Percentiles rank a stretch among this genome's conserved stretches.
Conservation (phyloP, 2,888 invertebrate species). For the Acanthopleura granulata region DNA sequence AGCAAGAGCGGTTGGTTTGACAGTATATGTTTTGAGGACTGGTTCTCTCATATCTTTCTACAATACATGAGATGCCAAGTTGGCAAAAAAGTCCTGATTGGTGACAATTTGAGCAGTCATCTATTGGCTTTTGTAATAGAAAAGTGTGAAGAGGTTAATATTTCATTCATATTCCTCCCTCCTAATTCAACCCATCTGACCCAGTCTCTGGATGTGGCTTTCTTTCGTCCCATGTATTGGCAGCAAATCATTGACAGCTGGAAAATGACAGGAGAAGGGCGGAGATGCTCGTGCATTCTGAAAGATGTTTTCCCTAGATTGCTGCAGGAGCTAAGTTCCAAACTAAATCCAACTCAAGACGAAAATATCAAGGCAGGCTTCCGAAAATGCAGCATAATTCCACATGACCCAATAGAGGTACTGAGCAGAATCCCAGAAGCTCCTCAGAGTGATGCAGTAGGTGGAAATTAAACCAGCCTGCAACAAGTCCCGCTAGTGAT, state of each 20-base stretch:
- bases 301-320: conserved; percentile 18
- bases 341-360: background rate
- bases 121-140: conserved; percentile 47
- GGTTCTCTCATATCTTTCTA: conserved; percentile 44
- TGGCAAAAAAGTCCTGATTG: conserved; percentile 62
- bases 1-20: conserved; percentile 64
- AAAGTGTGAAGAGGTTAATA: conserved; percentile 59
- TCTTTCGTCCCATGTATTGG: conserved; percentile 29
- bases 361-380: conserved; percentile 9
- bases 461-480: background rate
- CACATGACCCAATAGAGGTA: background rate
- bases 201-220: conserved; percentile 33
- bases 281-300: background rate
- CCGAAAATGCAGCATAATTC: conserved; percentile 2
- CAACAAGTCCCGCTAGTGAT: background rate
- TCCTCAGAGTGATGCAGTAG: background rate
- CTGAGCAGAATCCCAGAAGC: background rate
- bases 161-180: conserved; percentile 50
- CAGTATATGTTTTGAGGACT: conserved; percentile 50
- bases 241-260: too few relatives aligned
- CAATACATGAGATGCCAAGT: conserved; percentile 42
- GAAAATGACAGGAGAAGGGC: conserved; percentile 10
- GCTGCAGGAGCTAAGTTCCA: background rate
- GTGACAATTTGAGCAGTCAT: conserved; percentile 61
- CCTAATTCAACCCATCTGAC: conserved; percentile 38